Evolutionary conservation across 2,797 vertebrate species (phyloP), one percentile per base, ranked within the genome.

Genomic region (Lindbergichthys nudifrons): DNA sequence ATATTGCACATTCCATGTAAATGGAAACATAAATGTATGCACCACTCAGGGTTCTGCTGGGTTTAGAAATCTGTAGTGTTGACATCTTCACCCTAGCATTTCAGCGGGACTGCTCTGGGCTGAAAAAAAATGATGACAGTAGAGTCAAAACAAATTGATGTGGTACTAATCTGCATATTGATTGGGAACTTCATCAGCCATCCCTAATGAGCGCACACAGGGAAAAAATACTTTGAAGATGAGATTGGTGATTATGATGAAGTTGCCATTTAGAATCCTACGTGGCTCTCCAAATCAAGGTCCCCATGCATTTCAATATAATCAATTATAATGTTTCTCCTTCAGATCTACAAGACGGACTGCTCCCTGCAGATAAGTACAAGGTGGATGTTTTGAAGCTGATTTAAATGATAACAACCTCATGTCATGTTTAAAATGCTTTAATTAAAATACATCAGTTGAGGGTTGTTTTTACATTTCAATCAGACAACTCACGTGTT

Each of bases 161-260:
- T 75, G 79, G 83, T 87, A 73, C 88, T 87, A 88, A 93, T 94
- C 92, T 94, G 87, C 93, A 95, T 93, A 93, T 93, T 95, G 92
- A 94, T 94, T 94, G 88, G 86, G 89, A 93, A 92, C 81, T 92
- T 93, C 90, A 94, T 94, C 93, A 94, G 82, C 78, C 91, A 80
- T 91, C 76, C 53, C 86, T 93, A 93, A 95, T 93, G 91, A 94
- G 90, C 18, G n/a, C 77, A 60, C 70, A 63, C 10, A 26, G 39
- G 57, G 66, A 76, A 89, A 90, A 78, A 78, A 80, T 42, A 74
- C 51, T 83, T 80, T 86, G 74, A 82, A 86, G 80, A 89, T 79
- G 75, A 92, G 89, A 85, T 83, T 74, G 76, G 85, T 92, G 90
- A 92, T 93, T 89, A 92, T 88, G 87, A 91, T 89, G 84, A 91